Evolutionary conservation across 1,140 invertebrate species (phyloP).

Genomic region (Drosophila eugracilis): DNA sequence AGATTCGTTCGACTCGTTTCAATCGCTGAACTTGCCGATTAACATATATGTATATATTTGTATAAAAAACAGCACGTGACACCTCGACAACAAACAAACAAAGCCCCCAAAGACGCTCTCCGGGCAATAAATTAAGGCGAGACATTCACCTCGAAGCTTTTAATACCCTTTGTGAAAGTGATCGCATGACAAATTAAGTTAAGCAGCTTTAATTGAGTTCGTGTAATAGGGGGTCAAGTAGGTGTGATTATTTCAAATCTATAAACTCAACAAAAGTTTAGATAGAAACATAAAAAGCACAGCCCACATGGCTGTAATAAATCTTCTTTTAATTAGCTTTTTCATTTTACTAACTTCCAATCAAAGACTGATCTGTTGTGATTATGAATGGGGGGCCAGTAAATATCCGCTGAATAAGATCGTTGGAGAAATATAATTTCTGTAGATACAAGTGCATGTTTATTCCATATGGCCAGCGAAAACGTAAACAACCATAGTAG

Average conservation of each 20-base stretch:
- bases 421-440: slow-evolving; percentile 3
- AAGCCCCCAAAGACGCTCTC: slow-evolving; percentile 15
- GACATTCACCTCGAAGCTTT: slow-evolving; percentile 19
- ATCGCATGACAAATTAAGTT: slow-evolving; percentile 7
- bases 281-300: neutral
- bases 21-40: slow-evolving; percentile 31
- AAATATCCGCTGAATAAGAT: slow-evolving; percentile 11
- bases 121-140: slow-evolving; percentile 20
- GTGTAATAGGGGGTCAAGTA: neutral
- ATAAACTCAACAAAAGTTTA: neutral
- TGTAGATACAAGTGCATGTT: slow-evolving; percentile 30
- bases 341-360: slow-evolving; percentile 1
- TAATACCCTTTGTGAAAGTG: slow-evolving; percentile 37
- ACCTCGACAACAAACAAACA: slow-evolving; percentile 28
- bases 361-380: neutral
- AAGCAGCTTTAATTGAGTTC: neutral
- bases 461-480: slow-evolving; percentile 28
- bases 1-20: slow-evolving; percentile 22
- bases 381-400: neutral
- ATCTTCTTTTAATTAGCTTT: slow-evolving; percentile 6
- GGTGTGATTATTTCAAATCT: neutral
- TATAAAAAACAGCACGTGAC: slow-evolving; percentile 57
- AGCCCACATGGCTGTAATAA: slow-evolving; percentile 1
- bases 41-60: too few species aligned
- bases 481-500: slow-evolving; percentile 56